These are phyloP conservation scores for Megalopta genalis DNA, from an alignment of 1,140 invertebrate genomes.

Conservation along the genomic window DNA sequence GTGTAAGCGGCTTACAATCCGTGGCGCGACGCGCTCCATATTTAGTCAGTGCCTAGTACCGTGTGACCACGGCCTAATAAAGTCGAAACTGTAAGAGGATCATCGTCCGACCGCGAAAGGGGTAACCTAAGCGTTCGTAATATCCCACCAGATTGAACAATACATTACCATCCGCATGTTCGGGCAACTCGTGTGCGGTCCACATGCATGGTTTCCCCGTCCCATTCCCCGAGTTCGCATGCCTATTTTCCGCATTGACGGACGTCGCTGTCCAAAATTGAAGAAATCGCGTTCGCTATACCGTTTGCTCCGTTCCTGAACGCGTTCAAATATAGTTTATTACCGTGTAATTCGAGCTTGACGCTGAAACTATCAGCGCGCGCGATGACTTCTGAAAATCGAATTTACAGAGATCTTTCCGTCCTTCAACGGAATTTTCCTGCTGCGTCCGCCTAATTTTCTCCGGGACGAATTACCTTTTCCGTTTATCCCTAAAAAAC, in stretches of 20 bases:
- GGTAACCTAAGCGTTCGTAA: slow-evolving; percentile 53
- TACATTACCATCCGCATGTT: slow-evolving; percentile 26
- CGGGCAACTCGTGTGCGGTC: too few relatives aligned
- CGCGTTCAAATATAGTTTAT: too few relatives aligned
- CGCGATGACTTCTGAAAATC: too few relatives aligned
- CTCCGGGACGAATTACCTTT: too few relatives aligned
- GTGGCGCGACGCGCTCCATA: slow-evolving; percentile 41
- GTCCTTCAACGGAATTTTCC: too few relatives aligned
- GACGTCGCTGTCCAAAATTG: not conserved
- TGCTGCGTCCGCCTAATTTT: too few relatives aligned
- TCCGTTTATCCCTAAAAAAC: too few relatives aligned
- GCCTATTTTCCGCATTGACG: slow-evolving; percentile 11
- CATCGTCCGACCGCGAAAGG: slow-evolving; percentile 41
- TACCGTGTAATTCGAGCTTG: too few relatives aligned
- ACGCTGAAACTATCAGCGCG: too few relatives aligned
- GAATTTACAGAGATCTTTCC: too few relatives aligned
- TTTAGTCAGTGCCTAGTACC: slow-evolving; percentile 54
- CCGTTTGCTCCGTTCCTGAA: too few relatives aligned
- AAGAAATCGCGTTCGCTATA: not conserved
- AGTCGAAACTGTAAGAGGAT: slow-evolving; percentile 66
- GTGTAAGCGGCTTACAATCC: slow-evolving; percentile 60
- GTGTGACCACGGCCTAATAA: slow-evolving; percentile 54
- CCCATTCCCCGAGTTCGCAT: not conserved
- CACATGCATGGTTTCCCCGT: not conserved
- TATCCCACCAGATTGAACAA: slow-evolving; percentile 45